These are phyloP conservation scores for Oscheius sp. DNA, from an alignment of 2,888 invertebrate species.

Conservation along the genomic window DNA sequence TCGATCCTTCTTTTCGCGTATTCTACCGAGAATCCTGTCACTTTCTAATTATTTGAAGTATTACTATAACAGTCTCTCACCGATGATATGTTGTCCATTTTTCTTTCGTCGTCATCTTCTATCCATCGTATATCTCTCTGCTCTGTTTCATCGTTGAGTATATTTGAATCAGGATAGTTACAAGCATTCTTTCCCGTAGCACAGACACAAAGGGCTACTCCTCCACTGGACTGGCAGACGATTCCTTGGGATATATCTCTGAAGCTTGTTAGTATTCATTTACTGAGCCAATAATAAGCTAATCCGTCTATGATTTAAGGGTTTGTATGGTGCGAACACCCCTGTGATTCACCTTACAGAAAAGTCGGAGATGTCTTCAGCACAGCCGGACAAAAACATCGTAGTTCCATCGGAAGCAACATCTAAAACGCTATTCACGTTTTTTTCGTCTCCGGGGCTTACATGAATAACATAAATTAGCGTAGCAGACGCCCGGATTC, in stretches of 20 bases:
- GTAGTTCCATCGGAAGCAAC: slow-evolving; percentile 41
- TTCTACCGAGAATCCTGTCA: slow-evolving; percentile 46
- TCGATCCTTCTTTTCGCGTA: slow-evolving; percentile 44
- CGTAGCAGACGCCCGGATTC: slow-evolving; percentile 22
- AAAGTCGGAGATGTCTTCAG: slow-evolving; percentile 45
- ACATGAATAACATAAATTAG: slow-evolving; percentile 23
- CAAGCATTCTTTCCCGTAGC: slow-evolving; percentile 32
- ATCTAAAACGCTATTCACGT: slow-evolving; percentile 33
- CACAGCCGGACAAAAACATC: slow-evolving; percentile 44
- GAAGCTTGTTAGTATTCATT: background rate
- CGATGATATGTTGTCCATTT: slow-evolving; percentile 5
- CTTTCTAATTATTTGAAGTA: slow-evolving; percentile 31
- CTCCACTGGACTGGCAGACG: slow-evolving; percentile 38
- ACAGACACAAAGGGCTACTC: slow-evolving; percentile 41
- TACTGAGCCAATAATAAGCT: too few relatives aligned
- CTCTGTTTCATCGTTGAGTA: background rate
- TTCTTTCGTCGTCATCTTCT: background rate
- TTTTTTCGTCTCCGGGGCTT: background rate
- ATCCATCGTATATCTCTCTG: background rate
- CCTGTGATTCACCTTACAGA: background rate
- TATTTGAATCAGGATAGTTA: slow-evolving; percentile 22
- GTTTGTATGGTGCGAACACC: too few relatives aligned
- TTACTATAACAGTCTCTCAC: background rate
- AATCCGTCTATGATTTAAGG: too few relatives aligned
- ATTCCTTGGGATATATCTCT: slow-evolving; percentile 33